Percentiles rank a stretch among this genome's conserved stretches.
These are phyloP conservation scores for Hylyphantes graminicola DNA, from an alignment of 1,140 invertebrate species.

Conservation along the genomic window DNA sequence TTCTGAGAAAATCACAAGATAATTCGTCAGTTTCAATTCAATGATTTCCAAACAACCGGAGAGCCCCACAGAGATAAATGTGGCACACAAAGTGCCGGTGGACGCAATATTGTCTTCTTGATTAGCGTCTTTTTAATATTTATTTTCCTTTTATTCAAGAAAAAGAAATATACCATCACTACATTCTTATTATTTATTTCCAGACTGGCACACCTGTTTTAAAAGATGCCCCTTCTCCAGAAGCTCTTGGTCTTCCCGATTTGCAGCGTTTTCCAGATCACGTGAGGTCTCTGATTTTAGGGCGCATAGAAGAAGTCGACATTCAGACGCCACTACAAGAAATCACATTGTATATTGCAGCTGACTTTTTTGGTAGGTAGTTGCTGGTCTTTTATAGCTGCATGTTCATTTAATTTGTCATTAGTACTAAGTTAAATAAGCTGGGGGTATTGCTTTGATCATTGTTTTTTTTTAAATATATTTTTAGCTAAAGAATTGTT, in stretches of 20 bases:
- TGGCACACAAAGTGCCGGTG: slow-evolving; percentile 40
- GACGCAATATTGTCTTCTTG: slow-evolving; percentile 47
- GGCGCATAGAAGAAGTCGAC: slow-evolving; percentile 35
- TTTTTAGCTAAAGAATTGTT: too few relatives aligned
- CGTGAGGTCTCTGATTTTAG: slow-evolving; percentile 37
- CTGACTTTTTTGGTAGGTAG: slow-evolving; percentile 56
- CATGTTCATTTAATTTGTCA: neutral
- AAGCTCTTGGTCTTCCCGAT: slow-evolving; percentile 54
- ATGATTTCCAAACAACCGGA: too few relatives aligned
- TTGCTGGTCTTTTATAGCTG: neutral
- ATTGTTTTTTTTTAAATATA: too few relatives aligned
- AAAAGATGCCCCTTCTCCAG: slow-evolving; percentile 52
- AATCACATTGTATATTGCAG: slow-evolving; percentile 49
- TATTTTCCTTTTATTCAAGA: too few relatives aligned
- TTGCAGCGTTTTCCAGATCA: slow-evolving; percentile 54
- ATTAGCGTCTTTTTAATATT: too few relatives aligned
- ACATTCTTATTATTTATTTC: neutral
- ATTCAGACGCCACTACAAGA: slow-evolving; percentile 39
- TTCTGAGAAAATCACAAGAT: too few relatives aligned
- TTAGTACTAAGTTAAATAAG: too few relatives aligned
- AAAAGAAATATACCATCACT: too few relatives aligned
- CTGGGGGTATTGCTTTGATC: too few relatives aligned
- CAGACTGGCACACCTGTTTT: slow-evolving; percentile 52
- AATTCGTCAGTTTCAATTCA: too few relatives aligned
- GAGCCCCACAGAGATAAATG: neutral